A percentile compares a stretch with the other conserved stretches of the same genome.
phyloP scores from a whole-genome alignment of 2,888 invertebrate species.

The Poecilobothrus nobilitatus region DNA sequence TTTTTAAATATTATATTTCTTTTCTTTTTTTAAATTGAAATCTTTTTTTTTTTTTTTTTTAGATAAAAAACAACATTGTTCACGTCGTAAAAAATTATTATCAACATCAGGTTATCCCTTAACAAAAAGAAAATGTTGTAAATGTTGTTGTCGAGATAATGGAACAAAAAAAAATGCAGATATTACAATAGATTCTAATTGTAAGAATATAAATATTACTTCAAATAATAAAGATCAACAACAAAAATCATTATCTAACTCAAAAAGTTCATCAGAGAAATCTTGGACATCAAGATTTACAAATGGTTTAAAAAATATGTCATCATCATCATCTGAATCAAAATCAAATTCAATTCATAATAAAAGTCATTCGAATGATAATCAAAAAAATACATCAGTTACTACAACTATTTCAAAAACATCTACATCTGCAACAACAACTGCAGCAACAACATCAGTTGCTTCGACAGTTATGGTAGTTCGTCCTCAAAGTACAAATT shows the following conservation, averaged over 20 bases:
- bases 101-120: constrained; percentile 18
- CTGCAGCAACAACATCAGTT: constrained; percentile 26
- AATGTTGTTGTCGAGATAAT: constrained; percentile 36
- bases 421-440: constrained; percentile 12
- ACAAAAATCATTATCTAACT: background rate
- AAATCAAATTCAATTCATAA: constrained; percentile 1
- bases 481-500: background rate
- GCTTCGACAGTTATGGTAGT: background rate
- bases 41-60: constrained; percentile 14
- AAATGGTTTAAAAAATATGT: background rate
- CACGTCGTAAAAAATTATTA: constrained; percentile 30
- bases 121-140: constrained; percentile 35
- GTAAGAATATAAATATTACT: background rate
- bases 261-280: constrained; percentile 13
- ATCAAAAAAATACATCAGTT: constrained; percentile 7
- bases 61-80: constrained; percentile 31
- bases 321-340: background rate
- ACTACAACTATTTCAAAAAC: background rate
- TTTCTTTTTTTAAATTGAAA: constrained; percentile 14
- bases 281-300: background rate
- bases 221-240: background rate
- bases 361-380: constrained; percentile 12
- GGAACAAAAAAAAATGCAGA: constrained; percentile 14
- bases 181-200: background rate
- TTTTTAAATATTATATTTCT: background rate